Evolutionary conservation across 2,888 invertebrate species (phyloP).

Genomic region (Harpagoxenus sublaevis): DNA sequence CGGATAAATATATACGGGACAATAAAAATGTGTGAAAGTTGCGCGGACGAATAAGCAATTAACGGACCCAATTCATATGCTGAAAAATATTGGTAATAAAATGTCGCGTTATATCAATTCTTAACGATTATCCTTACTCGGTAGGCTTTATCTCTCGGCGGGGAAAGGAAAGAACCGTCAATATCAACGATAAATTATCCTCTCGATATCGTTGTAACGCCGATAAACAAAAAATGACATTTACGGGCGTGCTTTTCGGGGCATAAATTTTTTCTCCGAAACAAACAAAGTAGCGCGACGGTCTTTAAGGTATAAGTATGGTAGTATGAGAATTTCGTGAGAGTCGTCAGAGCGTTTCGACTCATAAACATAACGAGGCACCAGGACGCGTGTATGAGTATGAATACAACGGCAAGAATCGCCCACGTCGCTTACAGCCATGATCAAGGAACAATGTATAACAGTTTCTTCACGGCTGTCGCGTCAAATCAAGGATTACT

Average conservation of each 20-base stretch:
- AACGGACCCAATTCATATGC: conserved; percentile 63
- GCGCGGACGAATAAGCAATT: conserved; percentile 65
- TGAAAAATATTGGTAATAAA: conserved; percentile 70
- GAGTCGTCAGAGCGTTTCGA: conserved; percentile 44
- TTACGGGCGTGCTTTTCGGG: conserved; percentile 53
- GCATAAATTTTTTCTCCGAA: conserved; percentile 42
- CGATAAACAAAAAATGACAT: conserved; percentile 46
- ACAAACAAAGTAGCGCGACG: conserved; percentile 31
- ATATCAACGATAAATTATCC: conserved; percentile 60
- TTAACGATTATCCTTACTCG: conserved; percentile 63
- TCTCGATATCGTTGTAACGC: conserved; percentile 26
- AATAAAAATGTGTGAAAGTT: conserved; percentile 67
- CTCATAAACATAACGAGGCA: conserved; percentile 51
- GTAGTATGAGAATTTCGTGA: conserved; percentile 54
- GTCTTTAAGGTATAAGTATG: conserved; percentile 3
- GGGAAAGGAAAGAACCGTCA: neutral
- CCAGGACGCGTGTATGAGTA: conserved; percentile 26
- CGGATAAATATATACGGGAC: conserved; percentile 26
- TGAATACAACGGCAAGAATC: conserved; percentile 69
- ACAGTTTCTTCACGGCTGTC: conserved; percentile 83
- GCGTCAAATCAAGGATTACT: conserved; percentile 83
- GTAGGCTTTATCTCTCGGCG: conserved; percentile 33
- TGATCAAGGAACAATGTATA: conserved; percentile 84
- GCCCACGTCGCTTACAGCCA: conserved; percentile 74
- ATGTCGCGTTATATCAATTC: conserved; percentile 65